These are phyloP conservation scores for Borostomias antarcticus DNA, from an alignment of 2,797 vertebrate species.

Conservation along the genomic window DNA sequence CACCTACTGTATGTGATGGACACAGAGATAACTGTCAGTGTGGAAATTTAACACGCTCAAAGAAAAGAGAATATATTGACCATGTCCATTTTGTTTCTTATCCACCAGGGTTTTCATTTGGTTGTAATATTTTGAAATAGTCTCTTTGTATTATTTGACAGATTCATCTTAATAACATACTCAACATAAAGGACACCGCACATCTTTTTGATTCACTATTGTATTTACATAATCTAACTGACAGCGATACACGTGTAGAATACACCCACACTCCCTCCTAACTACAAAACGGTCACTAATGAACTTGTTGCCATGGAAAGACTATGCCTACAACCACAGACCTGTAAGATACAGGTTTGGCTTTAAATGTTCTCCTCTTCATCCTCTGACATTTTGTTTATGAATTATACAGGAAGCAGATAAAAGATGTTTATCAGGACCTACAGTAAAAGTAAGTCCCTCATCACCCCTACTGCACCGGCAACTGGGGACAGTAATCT, in stretches of 20 bases:
- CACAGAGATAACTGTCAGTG: slow-evolving; percentile 47
- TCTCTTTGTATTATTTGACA: slow-evolving; percentile 68
- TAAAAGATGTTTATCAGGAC: slow-evolving; percentile 41
- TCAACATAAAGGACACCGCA: slow-evolving; percentile 79
- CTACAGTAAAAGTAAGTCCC: slow-evolving; percentile 29
- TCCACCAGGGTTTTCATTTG: slow-evolving; percentile 54
- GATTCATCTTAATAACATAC: slow-evolving; percentile 77
- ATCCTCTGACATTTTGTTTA: slow-evolving; percentile 37
- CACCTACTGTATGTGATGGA: slow-evolving; percentile 44
- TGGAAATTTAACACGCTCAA: slow-evolving; percentile 59
- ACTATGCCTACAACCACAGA: neutral
- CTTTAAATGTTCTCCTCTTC: neutral
- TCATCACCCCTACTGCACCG: neutral
- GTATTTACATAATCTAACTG: slow-evolving; percentile 77
- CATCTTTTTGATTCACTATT: slow-evolving; percentile 69
- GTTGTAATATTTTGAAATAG: slow-evolving; percentile 49
- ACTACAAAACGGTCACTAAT: slow-evolving; percentile 47
- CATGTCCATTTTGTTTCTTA: slow-evolving; percentile 44
- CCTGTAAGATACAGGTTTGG: no score
- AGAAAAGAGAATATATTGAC: slow-evolving; percentile 65
- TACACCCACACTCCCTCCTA: slow-evolving; percentile 44
- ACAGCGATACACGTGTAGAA: slow-evolving; percentile 71
- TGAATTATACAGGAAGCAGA: slow-evolving; percentile 51
- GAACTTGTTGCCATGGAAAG: slow-evolving; percentile 45
- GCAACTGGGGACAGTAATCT: neutral